A percentile compares a stretch with the other conserved stretches of the same genome.
phyloP scores from a whole-genome alignment of 2,888 invertebrate genomes.

The Rutpela maculata region DNA sequence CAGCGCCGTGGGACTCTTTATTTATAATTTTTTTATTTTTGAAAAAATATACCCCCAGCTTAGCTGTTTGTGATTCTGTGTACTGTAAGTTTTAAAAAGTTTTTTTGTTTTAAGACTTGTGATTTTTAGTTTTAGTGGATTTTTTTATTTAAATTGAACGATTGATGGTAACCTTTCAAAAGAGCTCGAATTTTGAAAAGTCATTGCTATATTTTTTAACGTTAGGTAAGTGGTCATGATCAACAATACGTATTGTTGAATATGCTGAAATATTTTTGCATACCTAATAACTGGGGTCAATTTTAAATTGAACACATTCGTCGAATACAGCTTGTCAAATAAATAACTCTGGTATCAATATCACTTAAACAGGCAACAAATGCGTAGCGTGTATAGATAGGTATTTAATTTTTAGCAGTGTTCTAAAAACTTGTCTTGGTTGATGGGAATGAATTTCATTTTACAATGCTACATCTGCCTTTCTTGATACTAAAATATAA shows the following conservation, averaged over 20 bases:
- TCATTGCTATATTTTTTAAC: background rate
- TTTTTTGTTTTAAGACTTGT: slow-evolving; percentile 55
- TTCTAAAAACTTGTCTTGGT: no score
- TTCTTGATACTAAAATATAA: no score
- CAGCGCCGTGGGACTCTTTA: slow-evolving; percentile 70
- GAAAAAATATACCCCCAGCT: slow-evolving; percentile 54
- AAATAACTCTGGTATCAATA: no score
- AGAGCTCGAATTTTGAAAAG: slow-evolving; percentile 10
- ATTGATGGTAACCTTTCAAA: slow-evolving; percentile 54
- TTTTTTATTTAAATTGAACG: slow-evolving; percentile 51
- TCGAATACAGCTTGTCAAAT: no score
- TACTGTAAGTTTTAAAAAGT: slow-evolving; percentile 58
- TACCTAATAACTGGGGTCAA: background rate
- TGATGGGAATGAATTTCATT: no score
- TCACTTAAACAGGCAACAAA: no score
- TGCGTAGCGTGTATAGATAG: no score
- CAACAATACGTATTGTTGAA: background rate
- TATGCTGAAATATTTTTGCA: background rate
- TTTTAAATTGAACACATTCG: no score
- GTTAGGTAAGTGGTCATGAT: background rate
- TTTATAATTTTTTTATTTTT: slow-evolving; percentile 68
- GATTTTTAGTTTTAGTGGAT: slow-evolving; percentile 49
- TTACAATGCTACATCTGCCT: no score
- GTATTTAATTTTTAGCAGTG: no score
- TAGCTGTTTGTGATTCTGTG: slow-evolving; percentile 66